Conservation (phyloP, 2,888 invertebrate genomes). For the Torymus texanus region DNA sequence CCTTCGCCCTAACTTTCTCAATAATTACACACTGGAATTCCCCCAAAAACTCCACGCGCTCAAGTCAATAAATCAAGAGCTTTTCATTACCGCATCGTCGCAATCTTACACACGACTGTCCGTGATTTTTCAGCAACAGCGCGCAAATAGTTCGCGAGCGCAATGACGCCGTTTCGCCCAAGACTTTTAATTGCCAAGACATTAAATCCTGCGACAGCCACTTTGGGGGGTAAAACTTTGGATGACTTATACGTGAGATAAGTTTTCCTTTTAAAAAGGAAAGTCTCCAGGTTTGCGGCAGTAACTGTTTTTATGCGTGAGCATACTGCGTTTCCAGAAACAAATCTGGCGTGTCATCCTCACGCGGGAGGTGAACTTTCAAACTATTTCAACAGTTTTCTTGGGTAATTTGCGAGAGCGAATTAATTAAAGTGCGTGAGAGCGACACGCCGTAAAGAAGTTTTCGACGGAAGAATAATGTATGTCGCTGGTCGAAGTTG, state of each 20-base stretch:
- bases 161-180: not conserved
- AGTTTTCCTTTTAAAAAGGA: not conserved
- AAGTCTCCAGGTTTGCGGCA: not conserved
- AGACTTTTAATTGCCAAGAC: conserved; percentile 41
- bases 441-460: too few relatives aligned
- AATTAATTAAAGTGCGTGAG: too few relatives aligned
- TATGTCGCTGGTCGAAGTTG: too few relatives aligned
- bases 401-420: too few relatives aligned
- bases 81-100: not conserved
- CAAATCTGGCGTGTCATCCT: conserved; percentile 29
- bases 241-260: conserved; percentile 9
- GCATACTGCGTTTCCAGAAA: not conserved
- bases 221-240: conserved; percentile 15
- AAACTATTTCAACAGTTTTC: not conserved
- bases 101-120: not conserved
- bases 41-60: too few relatives aligned
- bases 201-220: conserved; percentile 10
- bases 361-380: not conserved
- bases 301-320: conserved; percentile 1
- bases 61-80: conserved; percentile 3
- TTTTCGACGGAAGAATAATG: too few relatives aligned
- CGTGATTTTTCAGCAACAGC: conserved; percentile 7
- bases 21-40: too few relatives aligned
- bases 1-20: too few relatives aligned
- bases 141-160: not conserved